A percentile compares a stretch with the other conserved stretches of the same genome.
Conservation (phyloP, 2,797 vertebrate species). For the Xiphorhynchus erythropygius region DNA sequence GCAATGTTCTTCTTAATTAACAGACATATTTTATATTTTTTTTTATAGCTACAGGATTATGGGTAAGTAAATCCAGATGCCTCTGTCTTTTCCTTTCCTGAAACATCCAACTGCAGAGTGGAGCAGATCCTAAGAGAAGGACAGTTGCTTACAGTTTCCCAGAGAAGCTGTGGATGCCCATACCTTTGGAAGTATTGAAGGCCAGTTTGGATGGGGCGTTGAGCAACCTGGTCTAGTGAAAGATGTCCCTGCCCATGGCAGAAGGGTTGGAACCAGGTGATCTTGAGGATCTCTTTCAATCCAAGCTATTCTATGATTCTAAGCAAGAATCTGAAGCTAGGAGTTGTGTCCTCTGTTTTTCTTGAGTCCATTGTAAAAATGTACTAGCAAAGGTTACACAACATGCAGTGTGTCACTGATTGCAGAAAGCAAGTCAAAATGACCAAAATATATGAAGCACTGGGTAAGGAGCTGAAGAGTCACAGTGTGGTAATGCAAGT, state of each 20-base stretch:
- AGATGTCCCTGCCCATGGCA: neutral
- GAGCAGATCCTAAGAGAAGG: neutral
- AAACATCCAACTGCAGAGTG: neutral
- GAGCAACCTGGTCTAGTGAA: neutral
- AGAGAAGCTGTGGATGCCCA: neutral
- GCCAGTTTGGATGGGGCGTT: neutral
- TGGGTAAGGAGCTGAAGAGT: neutral
- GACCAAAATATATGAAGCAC: neutral
- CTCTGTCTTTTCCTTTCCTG: neutral
- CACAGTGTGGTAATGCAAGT: neutral
- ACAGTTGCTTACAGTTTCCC: neutral
- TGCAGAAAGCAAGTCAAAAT: neutral
- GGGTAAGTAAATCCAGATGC: neutral
- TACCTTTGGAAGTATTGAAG: neutral
- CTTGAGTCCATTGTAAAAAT: neutral
- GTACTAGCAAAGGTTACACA: neutral
- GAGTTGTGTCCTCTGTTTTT: neutral
- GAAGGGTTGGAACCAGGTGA: accelerated
- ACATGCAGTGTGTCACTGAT: neutral
- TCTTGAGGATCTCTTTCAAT: neutral
- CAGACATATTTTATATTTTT: neutral
- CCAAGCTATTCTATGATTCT: neutral
- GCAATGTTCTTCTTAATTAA: neutral
- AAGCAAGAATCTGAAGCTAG: neutral
- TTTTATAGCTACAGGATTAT: neutral